Conservation (phyloP, 2,113 vertebrate genomes). For the Calyptommatus sinebrachiatus region DNA sequence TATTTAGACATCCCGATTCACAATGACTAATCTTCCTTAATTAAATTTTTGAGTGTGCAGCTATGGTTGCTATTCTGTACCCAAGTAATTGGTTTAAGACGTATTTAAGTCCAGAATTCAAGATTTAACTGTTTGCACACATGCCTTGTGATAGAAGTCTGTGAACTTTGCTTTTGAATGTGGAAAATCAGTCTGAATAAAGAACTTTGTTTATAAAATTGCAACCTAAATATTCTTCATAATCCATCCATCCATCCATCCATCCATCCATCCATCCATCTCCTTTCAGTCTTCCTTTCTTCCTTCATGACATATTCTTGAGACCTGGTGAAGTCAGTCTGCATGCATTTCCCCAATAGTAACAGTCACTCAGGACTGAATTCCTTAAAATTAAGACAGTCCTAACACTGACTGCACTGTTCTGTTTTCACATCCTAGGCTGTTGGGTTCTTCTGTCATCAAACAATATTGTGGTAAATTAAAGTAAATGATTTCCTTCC, state of each 20-base stretch:
- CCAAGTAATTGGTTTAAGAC: conserved; percentile 1
- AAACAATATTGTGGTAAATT: not conserved
- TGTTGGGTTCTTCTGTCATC: conserved; percentile 8
- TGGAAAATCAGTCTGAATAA: not conserved
- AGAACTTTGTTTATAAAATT: not conserved
- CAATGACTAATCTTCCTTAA: conserved; percentile 16
- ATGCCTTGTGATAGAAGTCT: not conserved
- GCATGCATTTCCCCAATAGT: not conserved
- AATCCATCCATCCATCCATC: no score
- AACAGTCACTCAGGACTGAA: not conserved
- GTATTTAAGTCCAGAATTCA: not conserved
- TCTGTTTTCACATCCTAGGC: not conserved
- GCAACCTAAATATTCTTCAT: not conserved
- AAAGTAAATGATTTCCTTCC: not conserved
- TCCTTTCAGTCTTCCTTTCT: no score
- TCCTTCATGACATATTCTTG: no score
- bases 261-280: no score
- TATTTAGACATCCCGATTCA: conserved; percentile 8
- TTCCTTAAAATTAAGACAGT: conserved; percentile 1
- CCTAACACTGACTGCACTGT: not conserved
- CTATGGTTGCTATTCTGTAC: not conserved
- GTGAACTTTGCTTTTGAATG: not conserved
- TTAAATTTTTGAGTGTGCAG: conserved; percentile 18
- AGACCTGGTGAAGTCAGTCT: not conserved
- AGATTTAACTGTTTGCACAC: not conserved